Evolutionary conservation across 1,140 invertebrate species (phyloP).

Genomic region (Drosophila neocordata): DNA sequence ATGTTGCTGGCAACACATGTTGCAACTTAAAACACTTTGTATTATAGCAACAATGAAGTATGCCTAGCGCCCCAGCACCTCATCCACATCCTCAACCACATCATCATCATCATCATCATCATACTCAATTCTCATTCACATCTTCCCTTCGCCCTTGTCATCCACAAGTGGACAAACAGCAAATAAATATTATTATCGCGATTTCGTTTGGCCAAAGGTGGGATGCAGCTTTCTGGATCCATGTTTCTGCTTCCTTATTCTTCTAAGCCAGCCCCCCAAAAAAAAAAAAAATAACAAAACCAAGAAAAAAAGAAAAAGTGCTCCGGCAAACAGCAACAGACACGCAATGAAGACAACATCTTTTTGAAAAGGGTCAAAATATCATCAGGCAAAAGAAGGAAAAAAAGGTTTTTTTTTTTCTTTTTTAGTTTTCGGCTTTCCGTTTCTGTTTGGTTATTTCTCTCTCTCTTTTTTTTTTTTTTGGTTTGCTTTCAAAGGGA

Average conservation of each 20-base stretch:
- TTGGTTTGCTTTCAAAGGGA: constrained; percentile 16
- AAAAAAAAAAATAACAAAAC: not conserved
- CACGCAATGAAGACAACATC: constrained; percentile 80
- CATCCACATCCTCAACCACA: constrained; percentile 4
- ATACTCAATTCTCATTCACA: not conserved
- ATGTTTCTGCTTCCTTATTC: constrained; percentile 58
- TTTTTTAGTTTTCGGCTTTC: constrained; percentile 24
- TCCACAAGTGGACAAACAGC: constrained; percentile 25
- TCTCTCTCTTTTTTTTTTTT: not conserved
- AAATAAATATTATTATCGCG: constrained; percentile 78
- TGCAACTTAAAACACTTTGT: not conserved
- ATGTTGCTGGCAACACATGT: constrained; percentile 3
- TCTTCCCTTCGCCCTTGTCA: not conserved
- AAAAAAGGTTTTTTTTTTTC: constrained; percentile 17
- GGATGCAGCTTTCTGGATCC: constrained; percentile 5
- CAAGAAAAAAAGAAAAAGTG: not conserved
- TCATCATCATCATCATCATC: too few relatives aligned
- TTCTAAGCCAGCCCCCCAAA: constrained; percentile 33
- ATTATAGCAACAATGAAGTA: constrained; percentile 42
- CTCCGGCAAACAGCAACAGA: constrained; percentile 30
- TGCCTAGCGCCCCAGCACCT: constrained; percentile 52
- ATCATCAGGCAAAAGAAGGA: constrained; percentile 34
- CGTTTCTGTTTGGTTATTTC: not conserved
- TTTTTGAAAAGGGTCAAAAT: constrained; percentile 77
- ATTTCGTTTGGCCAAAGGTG: constrained; percentile 42